Base-by-base conservation (phyloP, 2,797 vertebrate species). In the Premnoplex brunnescens region DNA sequence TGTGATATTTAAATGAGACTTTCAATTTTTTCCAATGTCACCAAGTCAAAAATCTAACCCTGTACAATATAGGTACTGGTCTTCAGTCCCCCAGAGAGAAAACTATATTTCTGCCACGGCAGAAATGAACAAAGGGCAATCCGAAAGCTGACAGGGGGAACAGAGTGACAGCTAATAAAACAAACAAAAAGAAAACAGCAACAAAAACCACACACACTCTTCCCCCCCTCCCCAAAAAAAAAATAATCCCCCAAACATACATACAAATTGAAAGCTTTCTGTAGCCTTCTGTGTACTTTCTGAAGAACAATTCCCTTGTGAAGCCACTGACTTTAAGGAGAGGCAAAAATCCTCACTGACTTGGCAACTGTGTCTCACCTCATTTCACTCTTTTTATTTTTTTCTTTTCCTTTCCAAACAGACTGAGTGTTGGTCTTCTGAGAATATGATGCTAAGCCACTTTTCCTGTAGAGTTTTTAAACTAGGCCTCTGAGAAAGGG, bases 381-480 rank as follows among this genome's bases (percentile, higher is more conserved):
- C 97, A 97, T 97, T 96, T 97, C 97, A 92, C 88, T 96, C 88
- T 44, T 89, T 94, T 69, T 92, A 81, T 94, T 80, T 94, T 79
- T 94, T 95, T 73, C 7, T 1, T 14, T 4, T 13, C 30, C 51
- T 76, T 91, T 87, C 67, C 78, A 97, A 95, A 88, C 79, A 97
- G 93, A 94, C 79, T 68, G 88, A 97, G 83, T 89, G 96, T 94
- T 94, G 93, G 96, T 97, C 97, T 97, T 89, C 66, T 89, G 97
- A 97, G 97, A 98, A 97, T 97, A 91, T 30, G 77, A 98, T 95
- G 97, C 89, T 98, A 98, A 98, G 96, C 89, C 95, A 96, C 95
- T 97, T 98, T 98, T 98, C 97, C 97, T 97, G 96, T 93, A 96
- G 96, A 97, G 97, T 97, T 98, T 98, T 98, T 94, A 96, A 98